Conservation (phyloP, 2,888 invertebrate species). For the Ochropacha duplaris region DNA sequence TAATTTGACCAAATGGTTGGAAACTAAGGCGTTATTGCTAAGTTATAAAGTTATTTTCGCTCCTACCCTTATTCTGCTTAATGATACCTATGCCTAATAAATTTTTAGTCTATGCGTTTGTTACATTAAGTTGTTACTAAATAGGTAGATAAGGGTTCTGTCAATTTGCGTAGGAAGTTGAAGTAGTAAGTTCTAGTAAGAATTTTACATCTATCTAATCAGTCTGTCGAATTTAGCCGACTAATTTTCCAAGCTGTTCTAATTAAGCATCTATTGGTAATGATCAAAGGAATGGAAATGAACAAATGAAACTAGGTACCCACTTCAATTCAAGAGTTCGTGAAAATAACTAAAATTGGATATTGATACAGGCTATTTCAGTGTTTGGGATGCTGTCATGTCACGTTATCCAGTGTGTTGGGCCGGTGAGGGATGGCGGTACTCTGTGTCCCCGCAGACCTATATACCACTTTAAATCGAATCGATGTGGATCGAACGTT, state of each 20-base stretch:
- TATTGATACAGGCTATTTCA: background rate
- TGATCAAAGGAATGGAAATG: background rate
- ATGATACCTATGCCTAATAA: too few species aligned
- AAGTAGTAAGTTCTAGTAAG: too few species aligned
- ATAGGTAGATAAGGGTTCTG: too few species aligned
- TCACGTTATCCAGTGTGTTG: slow-evolving; percentile 56
- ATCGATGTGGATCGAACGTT: slow-evolving; percentile 47
- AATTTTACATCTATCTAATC: too few species aligned
- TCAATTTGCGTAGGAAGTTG: too few species aligned
- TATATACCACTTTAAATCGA: slow-evolving; percentile 53
- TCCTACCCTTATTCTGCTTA: background rate
- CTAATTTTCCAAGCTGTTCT: too few species aligned
- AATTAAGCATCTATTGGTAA: too few species aligned
- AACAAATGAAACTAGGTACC: too few species aligned
- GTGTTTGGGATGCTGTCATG: slow-evolving; percentile 46
- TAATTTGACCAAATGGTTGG: slow-evolving; percentile 33
- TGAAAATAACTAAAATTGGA: slow-evolving; percentile 3
- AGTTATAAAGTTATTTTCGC: background rate
- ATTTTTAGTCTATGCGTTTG: too few species aligned
- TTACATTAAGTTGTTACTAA: too few species aligned
- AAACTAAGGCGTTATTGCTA: background rate
- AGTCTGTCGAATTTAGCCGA: too few species aligned
- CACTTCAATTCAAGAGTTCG: background rate
- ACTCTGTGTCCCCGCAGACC: slow-evolving; percentile 34
- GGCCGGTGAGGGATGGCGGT: slow-evolving; percentile 50